Percentiles rank a stretch among this genome's conserved stretches.
phyloP scores from a whole-genome alignment of 2,888 invertebrate genomes.

The Laothoe populi region DNA sequence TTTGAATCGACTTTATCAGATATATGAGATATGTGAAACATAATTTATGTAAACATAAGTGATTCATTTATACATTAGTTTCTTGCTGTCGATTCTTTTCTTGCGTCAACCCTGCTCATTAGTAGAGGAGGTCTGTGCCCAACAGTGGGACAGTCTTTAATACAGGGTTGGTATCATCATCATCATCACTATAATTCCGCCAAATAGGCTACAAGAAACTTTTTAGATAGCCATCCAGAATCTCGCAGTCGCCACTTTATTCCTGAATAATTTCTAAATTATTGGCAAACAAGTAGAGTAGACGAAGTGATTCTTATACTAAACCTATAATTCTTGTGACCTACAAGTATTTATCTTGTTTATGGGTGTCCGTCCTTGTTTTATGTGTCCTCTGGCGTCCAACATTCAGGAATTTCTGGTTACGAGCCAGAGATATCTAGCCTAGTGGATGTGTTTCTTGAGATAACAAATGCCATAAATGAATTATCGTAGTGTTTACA shows the following conservation, averaged over 20 bases:
- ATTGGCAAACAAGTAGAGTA: neutral
- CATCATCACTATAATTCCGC: too few relatives aligned
- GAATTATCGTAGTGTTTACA: neutral
- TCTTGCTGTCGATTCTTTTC: neutral
- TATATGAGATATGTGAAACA: neutral
- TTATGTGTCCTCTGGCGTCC: constrained; percentile 7
- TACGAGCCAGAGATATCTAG: neutral
- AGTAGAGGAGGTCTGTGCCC: too few relatives aligned
- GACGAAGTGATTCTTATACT: neutral
- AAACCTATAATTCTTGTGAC: constrained; percentile 11
- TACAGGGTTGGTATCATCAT: too few relatives aligned
- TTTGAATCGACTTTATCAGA: neutral
- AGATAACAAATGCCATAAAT: neutral
- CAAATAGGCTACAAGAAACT: too few relatives aligned
- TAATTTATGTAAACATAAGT: neutral
- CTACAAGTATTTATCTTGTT: constrained; percentile 16
- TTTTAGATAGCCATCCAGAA: too few relatives aligned
- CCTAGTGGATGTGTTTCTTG: neutral
- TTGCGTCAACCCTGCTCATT: too few relatives aligned
- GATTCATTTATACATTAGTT: neutral
- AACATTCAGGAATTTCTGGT: constrained; percentile 2
- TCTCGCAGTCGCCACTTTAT: too few relatives aligned
- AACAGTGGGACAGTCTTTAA: too few relatives aligned
- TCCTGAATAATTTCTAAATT: neutral
- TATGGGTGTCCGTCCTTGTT: constrained; percentile 1